A percentile compares a stretch with the other conserved stretches of the same genome.
Evolutionary conservation across 1,140 invertebrate genomes (phyloP).

Genomic region (Grapholita molesta): DNA sequence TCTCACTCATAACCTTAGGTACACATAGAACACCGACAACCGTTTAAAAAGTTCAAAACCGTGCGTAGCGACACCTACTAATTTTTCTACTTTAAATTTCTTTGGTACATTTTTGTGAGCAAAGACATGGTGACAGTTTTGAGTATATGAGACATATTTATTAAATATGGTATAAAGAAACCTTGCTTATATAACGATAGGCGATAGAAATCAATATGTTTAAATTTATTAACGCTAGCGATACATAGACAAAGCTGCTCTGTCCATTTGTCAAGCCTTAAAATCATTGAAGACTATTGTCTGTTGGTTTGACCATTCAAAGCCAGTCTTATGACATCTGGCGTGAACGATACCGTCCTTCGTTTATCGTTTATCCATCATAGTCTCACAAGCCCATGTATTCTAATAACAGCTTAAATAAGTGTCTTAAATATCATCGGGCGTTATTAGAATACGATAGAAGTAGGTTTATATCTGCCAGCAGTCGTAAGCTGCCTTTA

Average conservation of each 20-base stretch:
- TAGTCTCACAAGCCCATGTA: too few relatives aligned
- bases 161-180: background rate
- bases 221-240: background rate
- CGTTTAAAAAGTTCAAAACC: conserved; percentile 20
- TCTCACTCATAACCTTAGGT: conserved; percentile 32
- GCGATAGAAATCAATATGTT: background rate
- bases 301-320: background rate
- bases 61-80: conserved; percentile 22
- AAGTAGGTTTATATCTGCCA: background rate
- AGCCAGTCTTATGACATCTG: background rate
- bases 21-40: conserved; percentile 22
- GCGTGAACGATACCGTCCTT: background rate
- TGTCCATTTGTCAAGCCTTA: background rate
- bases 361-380: too few relatives aligned
- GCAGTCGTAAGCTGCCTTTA: background rate
- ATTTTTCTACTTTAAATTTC: conserved; percentile 42
- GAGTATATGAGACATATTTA: conserved; percentile 32
- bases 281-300: background rate
- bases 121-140: conserved; percentile 52
- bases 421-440: too few relatives aligned
- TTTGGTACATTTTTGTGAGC: conserved; percentile 75
- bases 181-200: background rate
- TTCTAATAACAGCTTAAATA: too few relatives aligned
- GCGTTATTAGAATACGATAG: too few relatives aligned
- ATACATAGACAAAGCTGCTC: background rate